phyloP scores from a whole-genome alignment of 2,888 invertebrate genomes.

The Drosophila mayaguana region DNA sequence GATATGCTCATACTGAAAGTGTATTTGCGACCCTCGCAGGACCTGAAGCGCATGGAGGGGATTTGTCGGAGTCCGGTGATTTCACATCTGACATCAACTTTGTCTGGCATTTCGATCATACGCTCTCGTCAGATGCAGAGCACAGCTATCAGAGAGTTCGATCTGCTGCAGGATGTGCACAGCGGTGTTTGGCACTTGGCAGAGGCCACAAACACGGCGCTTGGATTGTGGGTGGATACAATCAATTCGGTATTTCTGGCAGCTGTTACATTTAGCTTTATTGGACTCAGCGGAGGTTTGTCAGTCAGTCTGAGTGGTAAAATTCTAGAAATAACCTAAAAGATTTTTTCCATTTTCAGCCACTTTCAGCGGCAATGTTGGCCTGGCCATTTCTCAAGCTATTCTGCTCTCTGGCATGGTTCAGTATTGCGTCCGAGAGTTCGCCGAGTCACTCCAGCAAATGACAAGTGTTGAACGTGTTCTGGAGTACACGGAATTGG shows the following conservation, averaged over 20 bases:
- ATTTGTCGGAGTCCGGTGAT: slow-evolving; percentile 94
- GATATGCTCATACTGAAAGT: slow-evolving; percentile 89
- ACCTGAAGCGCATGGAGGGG: slow-evolving; percentile 90
- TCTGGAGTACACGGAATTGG: slow-evolving; percentile 89
- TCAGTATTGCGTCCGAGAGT: slow-evolving; percentile 89
- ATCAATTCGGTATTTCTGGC: slow-evolving; percentile 89
- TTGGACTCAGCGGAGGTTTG: slow-evolving; percentile 87
- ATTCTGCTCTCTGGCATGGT: slow-evolving; percentile 89
- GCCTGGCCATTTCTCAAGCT: slow-evolving; percentile 89
- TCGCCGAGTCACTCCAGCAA: slow-evolving; percentile 89
- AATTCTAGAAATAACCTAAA: background rate
- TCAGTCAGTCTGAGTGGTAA: accelerated
- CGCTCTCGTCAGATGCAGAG: slow-evolving; percentile 91
- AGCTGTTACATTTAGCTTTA: slow-evolving; percentile 88
- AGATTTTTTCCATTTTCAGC: slow-evolving; percentile 53
- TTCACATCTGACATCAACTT: slow-evolving; percentile 93
- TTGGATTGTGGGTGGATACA: slow-evolving; percentile 91
- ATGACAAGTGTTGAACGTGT: slow-evolving; percentile 91
- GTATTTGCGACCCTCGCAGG: slow-evolving; percentile 90
- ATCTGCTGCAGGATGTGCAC: slow-evolving; percentile 88
- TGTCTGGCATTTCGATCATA: slow-evolving; percentile 94
- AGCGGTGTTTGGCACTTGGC: slow-evolving; percentile 83
- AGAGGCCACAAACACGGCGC: slow-evolving; percentile 86
- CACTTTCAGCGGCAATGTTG: slow-evolving; percentile 89
- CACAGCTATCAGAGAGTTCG: slow-evolving; percentile 90